phyloP scores from a whole-genome alignment of 2,888 invertebrate species.

The Girardia tigrina region DNA sequence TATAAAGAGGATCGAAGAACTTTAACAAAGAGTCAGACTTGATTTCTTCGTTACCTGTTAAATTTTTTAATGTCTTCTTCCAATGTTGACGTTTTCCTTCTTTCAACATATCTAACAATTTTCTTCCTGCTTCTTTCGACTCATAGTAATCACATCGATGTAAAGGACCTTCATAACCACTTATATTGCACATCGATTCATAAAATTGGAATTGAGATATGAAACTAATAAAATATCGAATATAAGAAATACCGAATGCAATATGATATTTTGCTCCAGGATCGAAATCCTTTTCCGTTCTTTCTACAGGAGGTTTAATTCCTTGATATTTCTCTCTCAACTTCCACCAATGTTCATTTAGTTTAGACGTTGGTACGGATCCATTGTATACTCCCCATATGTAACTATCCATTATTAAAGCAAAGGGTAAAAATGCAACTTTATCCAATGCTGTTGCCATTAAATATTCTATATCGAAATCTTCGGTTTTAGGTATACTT shows the following conservation, averaged over 20 bases:
- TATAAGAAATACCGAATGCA: slow-evolving; percentile 41
- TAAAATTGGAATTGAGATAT: slow-evolving; percentile 42
- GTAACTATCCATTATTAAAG: slow-evolving; percentile 52
- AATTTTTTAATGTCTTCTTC: slow-evolving; percentile 64
- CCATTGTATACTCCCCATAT: slow-evolving; percentile 50
- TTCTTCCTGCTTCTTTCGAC: not conserved
- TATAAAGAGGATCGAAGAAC: slow-evolving; percentile 66
- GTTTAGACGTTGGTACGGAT: slow-evolving; percentile 41
- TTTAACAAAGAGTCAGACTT: slow-evolving; percentile 65
- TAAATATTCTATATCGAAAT: slow-evolving; percentile 27
- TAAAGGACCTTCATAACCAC: slow-evolving; percentile 38
- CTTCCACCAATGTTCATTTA: slow-evolving; percentile 52
- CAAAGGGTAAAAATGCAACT: slow-evolving; percentile 51
- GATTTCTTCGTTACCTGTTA: slow-evolving; percentile 60
- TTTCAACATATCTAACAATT: slow-evolving; percentile 44
- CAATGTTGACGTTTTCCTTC: slow-evolving; percentile 53
- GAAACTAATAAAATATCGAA: slow-evolving; percentile 40
- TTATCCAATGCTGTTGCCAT: slow-evolving; percentile 49
- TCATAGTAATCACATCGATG: slow-evolving; percentile 41
- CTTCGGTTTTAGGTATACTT: not conserved
- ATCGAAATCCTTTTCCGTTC: slow-evolving; percentile 43
- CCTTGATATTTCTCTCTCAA: slow-evolving; percentile 50
- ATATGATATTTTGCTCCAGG: slow-evolving; percentile 47
- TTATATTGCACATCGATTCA: slow-evolving; percentile 39
- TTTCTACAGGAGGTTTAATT: slow-evolving; percentile 43